A percentile compares a stretch with the other conserved stretches of the same genome.
Conservation (phyloP, 2,888 invertebrate genomes). For the Sabellastarte sp. region DNA sequence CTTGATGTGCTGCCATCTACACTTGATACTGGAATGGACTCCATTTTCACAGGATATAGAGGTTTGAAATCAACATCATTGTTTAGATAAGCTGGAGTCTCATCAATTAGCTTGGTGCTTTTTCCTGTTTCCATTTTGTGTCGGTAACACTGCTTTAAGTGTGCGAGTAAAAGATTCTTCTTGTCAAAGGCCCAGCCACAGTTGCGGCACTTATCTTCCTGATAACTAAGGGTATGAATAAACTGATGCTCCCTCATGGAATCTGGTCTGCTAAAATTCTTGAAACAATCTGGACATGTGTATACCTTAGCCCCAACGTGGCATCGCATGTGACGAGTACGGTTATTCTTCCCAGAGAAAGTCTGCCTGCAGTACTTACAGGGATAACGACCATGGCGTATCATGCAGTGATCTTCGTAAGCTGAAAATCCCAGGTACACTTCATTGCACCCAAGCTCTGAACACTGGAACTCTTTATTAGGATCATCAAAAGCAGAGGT, state of each 20-base stretch:
- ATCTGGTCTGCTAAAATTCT: conserved; percentile 26
- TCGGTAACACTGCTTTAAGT: conserved; percentile 27
- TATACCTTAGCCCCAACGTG: conserved; percentile 20
- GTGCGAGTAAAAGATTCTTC: conserved; percentile 25
- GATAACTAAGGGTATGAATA: conserved; percentile 29
- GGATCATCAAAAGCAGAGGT: too few species aligned
- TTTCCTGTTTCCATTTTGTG: background rate
- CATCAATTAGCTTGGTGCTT: background rate
- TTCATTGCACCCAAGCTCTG: conserved; percentile 8
- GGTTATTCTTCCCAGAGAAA: conserved; percentile 29
- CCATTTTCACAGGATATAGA: background rate
- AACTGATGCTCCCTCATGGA: conserved; percentile 27
- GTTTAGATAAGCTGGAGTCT: background rate
- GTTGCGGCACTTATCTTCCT: conserved; percentile 18
- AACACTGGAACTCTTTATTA: conserved; percentile 1
- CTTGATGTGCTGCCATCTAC: too few species aligned
- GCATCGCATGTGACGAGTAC: conserved; percentile 24
- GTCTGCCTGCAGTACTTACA: conserved; percentile 28
- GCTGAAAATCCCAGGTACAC: conserved; percentile 15
- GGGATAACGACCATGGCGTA: conserved; percentile 23
- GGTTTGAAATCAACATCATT: background rate
- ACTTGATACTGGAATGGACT: too few species aligned
- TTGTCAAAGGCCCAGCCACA: conserved; percentile 21
- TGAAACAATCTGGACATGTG: conserved; percentile 23
- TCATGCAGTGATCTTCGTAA: conserved; percentile 24